A percentile compares a stretch with the other conserved stretches of the same genome.
Evolutionary conservation across 2,888 invertebrate genomes (phyloP).

Genomic region (Boloria selene): DNA sequence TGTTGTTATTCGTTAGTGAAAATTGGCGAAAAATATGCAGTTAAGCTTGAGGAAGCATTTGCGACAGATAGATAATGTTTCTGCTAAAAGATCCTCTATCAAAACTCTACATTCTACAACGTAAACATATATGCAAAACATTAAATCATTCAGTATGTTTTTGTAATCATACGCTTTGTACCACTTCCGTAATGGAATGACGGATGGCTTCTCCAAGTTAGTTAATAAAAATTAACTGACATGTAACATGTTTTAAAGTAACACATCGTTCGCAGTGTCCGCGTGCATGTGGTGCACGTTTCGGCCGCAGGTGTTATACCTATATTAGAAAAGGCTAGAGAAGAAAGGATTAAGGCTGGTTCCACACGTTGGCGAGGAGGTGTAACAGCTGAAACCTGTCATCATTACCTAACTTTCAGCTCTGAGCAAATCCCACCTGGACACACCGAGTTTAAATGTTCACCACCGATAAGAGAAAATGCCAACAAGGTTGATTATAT

Average conservation of each 20-base stretch:
- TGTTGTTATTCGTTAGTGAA: too few relatives aligned
- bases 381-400: slow-evolving; percentile 88
- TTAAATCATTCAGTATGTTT: too few relatives aligned
- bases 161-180: too few relatives aligned
- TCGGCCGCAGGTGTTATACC: slow-evolving; percentile 84
- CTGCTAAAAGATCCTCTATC: too few relatives aligned
- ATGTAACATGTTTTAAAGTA: background rate
- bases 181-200: too few relatives aligned
- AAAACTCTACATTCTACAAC: too few relatives aligned
- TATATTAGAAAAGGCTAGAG: slow-evolving; percentile 78
- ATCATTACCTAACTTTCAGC: slow-evolving; percentile 86
- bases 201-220: background rate
- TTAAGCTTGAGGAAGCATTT: too few relatives aligned
- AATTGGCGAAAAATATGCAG: too few relatives aligned
- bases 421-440: slow-evolving; percentile 85
- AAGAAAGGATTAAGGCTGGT: slow-evolving; percentile 69
- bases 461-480: slow-evolving; percentile 85
- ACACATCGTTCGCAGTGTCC: slow-evolving; percentile 65
- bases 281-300: slow-evolving; percentile 87
- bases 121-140: too few relatives aligned
- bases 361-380: slow-evolving; percentile 78
- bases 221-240: background rate
- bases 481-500: slow-evolving; percentile 76
- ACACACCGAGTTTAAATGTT: slow-evolving; percentile 87
- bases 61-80: too few relatives aligned